phyloP scores from a whole-genome alignment of 2,113 vertebrate genomes.

The Pterocles gutturalis region DNA sequence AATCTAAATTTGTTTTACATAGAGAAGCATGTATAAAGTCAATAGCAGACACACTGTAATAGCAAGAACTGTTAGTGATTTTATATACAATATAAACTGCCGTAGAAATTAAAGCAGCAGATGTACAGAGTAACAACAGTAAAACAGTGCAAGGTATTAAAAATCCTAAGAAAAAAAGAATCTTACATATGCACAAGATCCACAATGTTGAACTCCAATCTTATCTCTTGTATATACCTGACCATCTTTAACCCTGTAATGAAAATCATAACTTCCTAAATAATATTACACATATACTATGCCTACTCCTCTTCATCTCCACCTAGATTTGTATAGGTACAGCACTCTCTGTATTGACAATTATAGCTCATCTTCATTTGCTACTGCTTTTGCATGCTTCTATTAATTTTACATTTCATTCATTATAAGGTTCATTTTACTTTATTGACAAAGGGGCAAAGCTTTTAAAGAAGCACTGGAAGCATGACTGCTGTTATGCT shows the following conservation, averaged over 20 bases:
- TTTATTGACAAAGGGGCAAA: not conserved
- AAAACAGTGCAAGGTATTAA: not conserved
- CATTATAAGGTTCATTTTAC: not conserved
- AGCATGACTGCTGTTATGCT: fast-evolving
- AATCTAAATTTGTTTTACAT: not conserved
- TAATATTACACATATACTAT: not conserved
- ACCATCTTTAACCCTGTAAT: not conserved
- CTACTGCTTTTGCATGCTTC: not conserved
- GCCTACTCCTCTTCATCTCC: not conserved
- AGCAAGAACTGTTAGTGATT: not conserved
- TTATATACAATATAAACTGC: not conserved
- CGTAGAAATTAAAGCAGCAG: not conserved
- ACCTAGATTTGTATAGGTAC: not conserved
- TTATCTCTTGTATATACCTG: not conserved
- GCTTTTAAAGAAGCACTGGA: not conserved
- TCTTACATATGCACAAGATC: not conserved
- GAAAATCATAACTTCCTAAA: not conserved
- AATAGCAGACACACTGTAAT: not conserved
- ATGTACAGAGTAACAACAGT: not conserved
- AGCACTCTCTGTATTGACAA: not conserved
- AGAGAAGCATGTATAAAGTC: not conserved
- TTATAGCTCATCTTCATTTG: not conserved
- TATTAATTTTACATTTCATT: not conserved
- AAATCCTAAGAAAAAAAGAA: not conserved
- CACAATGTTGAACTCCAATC: not conserved